phyloP scores from a whole-genome alignment of 2,113 vertebrate species.

The Prietella phreatophila region DNA sequence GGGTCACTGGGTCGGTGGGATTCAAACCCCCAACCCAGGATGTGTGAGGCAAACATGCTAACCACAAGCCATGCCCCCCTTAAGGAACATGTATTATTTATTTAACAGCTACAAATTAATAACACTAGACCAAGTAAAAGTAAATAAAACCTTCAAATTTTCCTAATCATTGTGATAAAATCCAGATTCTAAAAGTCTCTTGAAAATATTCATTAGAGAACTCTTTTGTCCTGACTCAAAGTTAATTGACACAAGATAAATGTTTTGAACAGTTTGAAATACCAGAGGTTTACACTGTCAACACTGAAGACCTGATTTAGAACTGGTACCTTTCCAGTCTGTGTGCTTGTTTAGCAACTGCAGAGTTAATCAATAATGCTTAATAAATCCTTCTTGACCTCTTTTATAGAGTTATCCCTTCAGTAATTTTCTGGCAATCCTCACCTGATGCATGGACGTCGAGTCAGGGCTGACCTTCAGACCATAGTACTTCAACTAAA shows the following conservation, averaged over 20 bases:
- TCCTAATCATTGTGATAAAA: background rate
- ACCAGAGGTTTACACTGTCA: conserved; percentile 6
- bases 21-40: too few relatives aligned
- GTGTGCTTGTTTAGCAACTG: background rate
- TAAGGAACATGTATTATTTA: background rate
- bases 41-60: too few relatives aligned
- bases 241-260: background rate
- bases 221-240: background rate
- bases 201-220: background rate
- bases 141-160: background rate
- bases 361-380: conserved; percentile 26
- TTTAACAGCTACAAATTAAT: background rate
- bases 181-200: background rate
- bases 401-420: background rate
- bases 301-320: conserved; percentile 1
- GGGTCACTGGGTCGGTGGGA: too few relatives aligned
- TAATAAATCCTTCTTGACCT: background rate
- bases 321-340: conserved; percentile 10
- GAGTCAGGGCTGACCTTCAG: background rate
- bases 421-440: background rate
- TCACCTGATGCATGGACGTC: background rate
- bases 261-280: conserved; percentile 22
- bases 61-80: background rate
- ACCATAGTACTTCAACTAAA: background rate
- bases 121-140: background rate